These are phyloP conservation scores for Megathymus violae DNA, from an alignment of 1,140 invertebrate genomes.

Conservation along the genomic window DNA sequence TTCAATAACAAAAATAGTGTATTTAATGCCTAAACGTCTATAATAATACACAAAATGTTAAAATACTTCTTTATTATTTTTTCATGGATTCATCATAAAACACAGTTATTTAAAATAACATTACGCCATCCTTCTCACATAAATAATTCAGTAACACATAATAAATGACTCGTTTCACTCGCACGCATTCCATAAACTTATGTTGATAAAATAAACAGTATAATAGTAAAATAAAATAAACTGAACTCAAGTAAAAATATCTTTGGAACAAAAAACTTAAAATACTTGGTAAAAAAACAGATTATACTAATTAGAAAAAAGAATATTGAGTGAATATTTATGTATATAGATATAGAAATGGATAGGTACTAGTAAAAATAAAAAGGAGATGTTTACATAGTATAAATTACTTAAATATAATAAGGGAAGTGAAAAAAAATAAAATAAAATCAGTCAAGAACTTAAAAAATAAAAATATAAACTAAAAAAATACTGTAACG, in stretches of 20 bases:
- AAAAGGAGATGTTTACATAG: conserved; percentile 17
- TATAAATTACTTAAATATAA: conserved; percentile 25
- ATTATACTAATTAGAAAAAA: conserved; percentile 27
- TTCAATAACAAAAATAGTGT: no score
- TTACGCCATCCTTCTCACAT: conserved; percentile 38
- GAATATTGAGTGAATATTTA: conserved; percentile 32
- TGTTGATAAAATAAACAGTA: conserved; percentile 40
- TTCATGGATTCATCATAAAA: conserved; percentile 57
- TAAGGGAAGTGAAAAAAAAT: conserved; percentile 19
- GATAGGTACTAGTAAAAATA: conserved; percentile 18
- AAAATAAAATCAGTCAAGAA: conserved; percentile 51
- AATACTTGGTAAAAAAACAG: conserved; percentile 59
- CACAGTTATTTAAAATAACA: conserved; percentile 42
- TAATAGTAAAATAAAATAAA: conserved; percentile 43
- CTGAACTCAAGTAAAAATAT: conserved; percentile 53
- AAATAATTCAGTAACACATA: conserved; percentile 43
- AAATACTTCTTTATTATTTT: conserved; percentile 51
- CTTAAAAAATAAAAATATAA: conserved; percentile 44
- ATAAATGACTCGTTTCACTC: conserved; percentile 67
- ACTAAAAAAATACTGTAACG: conserved; percentile 43
- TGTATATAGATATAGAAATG: conserved; percentile 25
- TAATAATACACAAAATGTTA: conserved; percentile 37
- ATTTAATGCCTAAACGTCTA: no score
- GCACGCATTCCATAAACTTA: conserved; percentile 47
- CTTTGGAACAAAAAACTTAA: conserved; percentile 70